These are phyloP conservation scores for Rhinolophus ferrumequinum DNA, from an alignment of 2,113 vertebrate species.

Conservation along the genomic window DNA sequence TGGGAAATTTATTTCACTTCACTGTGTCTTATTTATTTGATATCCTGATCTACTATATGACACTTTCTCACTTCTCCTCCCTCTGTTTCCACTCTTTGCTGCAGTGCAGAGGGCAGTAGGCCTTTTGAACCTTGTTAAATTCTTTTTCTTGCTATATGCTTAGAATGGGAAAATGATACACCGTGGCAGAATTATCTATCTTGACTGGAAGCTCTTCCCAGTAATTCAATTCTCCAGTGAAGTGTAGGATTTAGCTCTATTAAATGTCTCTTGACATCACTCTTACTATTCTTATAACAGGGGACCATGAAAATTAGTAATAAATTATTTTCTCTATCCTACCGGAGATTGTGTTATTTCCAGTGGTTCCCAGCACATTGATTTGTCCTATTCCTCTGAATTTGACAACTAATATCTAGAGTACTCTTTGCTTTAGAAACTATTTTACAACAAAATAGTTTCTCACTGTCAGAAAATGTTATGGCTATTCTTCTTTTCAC, in stretches of 20 bases:
- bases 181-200: background rate
- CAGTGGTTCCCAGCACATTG: conserved; percentile 21
- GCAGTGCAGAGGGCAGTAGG: background rate
- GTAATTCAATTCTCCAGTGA: conserved; percentile 47
- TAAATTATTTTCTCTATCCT: conserved; percentile 35
- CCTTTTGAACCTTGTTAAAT: background rate
- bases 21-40: background rate
- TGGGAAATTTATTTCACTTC: conserved; percentile 1
- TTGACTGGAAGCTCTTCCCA: background rate
- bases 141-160: background rate
- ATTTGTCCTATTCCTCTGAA: conserved; percentile 60
- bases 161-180: background rate
- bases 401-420: conserved; percentile 67
- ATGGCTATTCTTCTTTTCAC: conserved; percentile 65
- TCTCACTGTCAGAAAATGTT: conserved; percentile 59
- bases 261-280: background rate
- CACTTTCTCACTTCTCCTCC: background rate
- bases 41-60: background rate
- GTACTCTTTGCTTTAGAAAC: conserved; percentile 66
- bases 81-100: background rate
- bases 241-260: conserved; percentile 9
- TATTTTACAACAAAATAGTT: conserved; percentile 61
- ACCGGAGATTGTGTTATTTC: conserved; percentile 29
- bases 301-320: conserved; percentile 53
- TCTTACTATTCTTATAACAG: background rate